These are phyloP conservation scores for Argyra leucocephala DNA, from an alignment of 2,888 invertebrate genomes.

Conservation along the genomic window DNA sequence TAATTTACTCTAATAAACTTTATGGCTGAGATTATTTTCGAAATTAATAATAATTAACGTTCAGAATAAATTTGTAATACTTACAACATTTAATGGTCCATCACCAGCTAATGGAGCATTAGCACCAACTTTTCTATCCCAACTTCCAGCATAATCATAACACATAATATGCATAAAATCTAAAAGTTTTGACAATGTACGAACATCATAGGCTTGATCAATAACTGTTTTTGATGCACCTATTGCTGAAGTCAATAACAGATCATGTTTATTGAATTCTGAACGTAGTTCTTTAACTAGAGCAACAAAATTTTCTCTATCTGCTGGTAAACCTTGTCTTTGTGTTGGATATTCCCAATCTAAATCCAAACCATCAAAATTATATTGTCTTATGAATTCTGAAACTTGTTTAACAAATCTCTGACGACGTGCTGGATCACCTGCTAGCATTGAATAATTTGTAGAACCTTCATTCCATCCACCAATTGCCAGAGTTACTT, in stretches of 20 bases:
- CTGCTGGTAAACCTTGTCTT: constrained; percentile 62
- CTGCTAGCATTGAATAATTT: constrained; percentile 50
- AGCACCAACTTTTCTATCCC: constrained; percentile 65
- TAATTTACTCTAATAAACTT: too few relatives aligned
- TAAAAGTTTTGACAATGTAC: constrained; percentile 55
- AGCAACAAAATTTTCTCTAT: constrained; percentile 65
- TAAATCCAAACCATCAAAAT: constrained; percentile 42
- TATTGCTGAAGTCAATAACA: constrained; percentile 71
- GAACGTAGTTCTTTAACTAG: constrained; percentile 69
- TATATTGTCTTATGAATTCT: constrained; percentile 49
- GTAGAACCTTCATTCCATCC: constrained; percentile 85
- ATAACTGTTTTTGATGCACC: constrained; percentile 69
- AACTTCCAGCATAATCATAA: constrained; percentile 80
- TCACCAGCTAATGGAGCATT: constrained; percentile 63
- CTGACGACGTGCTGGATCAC: constrained; percentile 51
- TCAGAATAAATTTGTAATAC: too few relatives aligned
- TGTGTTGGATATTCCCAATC: constrained; percentile 81
- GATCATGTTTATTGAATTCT: constrained; percentile 57
- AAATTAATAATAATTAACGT: too few relatives aligned
- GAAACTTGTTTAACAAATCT: constrained; percentile 63
- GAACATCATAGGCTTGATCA: constrained; percentile 66
- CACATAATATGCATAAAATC: constrained; percentile 77
- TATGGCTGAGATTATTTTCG: too few relatives aligned
- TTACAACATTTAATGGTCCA: constrained; percentile 57
- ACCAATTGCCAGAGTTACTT: constrained; percentile 69